These are phyloP conservation scores for Pachypsylla venusta DNA, from an alignment of 1,140 invertebrate genomes.

Conservation along the genomic window DNA sequence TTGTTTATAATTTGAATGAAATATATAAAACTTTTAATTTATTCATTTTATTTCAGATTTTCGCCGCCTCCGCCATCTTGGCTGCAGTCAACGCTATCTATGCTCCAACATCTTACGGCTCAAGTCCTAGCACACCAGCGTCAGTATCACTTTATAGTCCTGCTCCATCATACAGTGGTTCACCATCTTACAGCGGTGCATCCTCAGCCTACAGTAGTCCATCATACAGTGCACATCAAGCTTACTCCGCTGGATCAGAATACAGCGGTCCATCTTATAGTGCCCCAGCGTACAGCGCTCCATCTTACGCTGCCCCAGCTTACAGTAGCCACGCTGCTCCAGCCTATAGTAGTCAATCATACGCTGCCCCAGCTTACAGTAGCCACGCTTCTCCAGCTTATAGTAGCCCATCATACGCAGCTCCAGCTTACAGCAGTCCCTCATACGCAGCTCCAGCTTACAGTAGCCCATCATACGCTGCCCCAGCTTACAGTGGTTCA, in stretches of 20 bases:
- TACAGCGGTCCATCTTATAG: no score
- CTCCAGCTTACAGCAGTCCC: slow-evolving; percentile 16
- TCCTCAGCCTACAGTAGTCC: slow-evolving; percentile 12
- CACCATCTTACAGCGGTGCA: neutral
- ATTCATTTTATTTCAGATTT: no score
- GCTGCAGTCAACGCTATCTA: slow-evolving; percentile 5
- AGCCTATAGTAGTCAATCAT: slow-evolving; percentile 12
- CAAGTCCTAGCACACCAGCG: neutral
- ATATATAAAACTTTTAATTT: no score
- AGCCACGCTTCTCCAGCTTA: slow-evolving; percentile 7
- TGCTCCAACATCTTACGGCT: slow-evolving; percentile 3
- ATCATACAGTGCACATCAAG: slow-evolving; percentile 15
- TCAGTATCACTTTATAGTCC: neutral
- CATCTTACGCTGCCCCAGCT: slow-evolving; percentile 15
- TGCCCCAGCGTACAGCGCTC: slow-evolving; percentile 12
- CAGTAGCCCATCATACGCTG: slow-evolving; percentile 14
- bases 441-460: slow-evolving; percentile 18
- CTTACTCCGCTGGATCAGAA: no score
- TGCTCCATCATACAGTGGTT: no score
- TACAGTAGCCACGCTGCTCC: slow-evolving; percentile 13
- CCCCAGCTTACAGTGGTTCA: slow-evolving; percentile 19
- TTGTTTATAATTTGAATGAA: no score
- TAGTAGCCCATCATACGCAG: slow-evolving; percentile 14
- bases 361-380: slow-evolving; percentile 15
- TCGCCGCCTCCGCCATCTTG: slow-evolving; percentile 3